Conservation (phyloP, 1,140 invertebrate genomes). For the Stenopsyche tienmushanensis region DNA sequence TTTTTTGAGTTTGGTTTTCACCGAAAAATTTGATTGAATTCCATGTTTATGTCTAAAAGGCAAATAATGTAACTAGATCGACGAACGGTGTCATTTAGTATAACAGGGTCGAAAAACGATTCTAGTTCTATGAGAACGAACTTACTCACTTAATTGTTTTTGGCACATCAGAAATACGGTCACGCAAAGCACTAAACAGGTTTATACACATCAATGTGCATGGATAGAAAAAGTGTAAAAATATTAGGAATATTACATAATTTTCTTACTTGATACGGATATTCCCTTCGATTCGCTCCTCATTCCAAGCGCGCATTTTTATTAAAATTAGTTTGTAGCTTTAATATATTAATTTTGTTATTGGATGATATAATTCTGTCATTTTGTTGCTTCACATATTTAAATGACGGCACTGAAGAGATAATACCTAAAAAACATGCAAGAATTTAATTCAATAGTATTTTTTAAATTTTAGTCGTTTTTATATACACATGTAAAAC, state of each 20-base stretch:
- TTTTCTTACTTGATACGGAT: conserved; percentile 34
- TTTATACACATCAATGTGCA: too few relatives aligned
- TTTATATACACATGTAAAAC: background rate
- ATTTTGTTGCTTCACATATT: background rate
- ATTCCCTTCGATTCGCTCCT: conserved; percentile 28
- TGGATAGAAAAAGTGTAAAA: too few relatives aligned
- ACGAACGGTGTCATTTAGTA: too few relatives aligned
- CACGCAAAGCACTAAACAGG: too few relatives aligned
- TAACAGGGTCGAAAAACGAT: too few relatives aligned
- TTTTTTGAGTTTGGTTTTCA: background rate
- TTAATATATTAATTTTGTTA: background rate
- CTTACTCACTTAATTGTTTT: too few relatives aligned
- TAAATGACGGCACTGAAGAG: background rate
- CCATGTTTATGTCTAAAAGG: too few relatives aligned
- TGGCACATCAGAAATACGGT: too few relatives aligned
- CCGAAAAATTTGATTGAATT: too few relatives aligned
- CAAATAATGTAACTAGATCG: too few relatives aligned
- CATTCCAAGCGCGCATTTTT: conserved; percentile 35
- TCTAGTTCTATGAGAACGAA: too few relatives aligned
- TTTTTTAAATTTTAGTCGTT: background rate
- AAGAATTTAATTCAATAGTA: background rate
- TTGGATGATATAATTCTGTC: background rate
- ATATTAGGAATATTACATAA: too few relatives aligned
- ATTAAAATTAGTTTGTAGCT: background rate
- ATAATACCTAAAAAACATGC: background rate